A percentile compares a stretch with the other conserved stretches of the same genome.
Evolutionary conservation across 2,797 vertebrate species (phyloP).

Genomic region (Neoniphon sammara): DNA sequence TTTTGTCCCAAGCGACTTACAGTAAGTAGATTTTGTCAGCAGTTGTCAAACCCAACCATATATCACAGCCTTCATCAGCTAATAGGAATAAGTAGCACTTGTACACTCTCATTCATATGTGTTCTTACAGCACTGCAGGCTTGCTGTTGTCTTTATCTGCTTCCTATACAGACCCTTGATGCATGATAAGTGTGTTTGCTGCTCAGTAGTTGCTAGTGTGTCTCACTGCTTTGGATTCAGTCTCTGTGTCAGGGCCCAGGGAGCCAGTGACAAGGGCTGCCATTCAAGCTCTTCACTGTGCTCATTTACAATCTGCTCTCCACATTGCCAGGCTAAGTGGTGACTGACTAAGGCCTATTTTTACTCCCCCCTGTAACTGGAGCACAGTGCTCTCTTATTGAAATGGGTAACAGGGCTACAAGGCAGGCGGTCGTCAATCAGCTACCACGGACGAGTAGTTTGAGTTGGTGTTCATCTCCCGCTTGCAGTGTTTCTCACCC

Average conservation of each 20-base stretch:
- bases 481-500: not conserved
- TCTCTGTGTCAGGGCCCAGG: constrained; percentile 47
- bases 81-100: no score
- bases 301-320: constrained; percentile 79
- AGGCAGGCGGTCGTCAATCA: constrained; percentile 69
- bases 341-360: constrained; percentile 81
- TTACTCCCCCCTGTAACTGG: constrained; percentile 74
- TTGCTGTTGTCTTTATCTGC: constrained; percentile 52
- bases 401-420: constrained; percentile 59
- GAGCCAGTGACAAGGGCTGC: constrained; percentile 71
- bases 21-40: no score
- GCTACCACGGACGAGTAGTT: constrained; percentile 3
- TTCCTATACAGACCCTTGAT: constrained; percentile 39
- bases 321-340: constrained; percentile 78
- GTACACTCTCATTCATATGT: not conserved
- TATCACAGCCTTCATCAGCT: no score
- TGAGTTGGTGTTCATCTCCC: constrained; percentile 28
- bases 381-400: constrained; percentile 67
- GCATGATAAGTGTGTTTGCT: constrained; percentile 58
- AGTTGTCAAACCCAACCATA: no score
- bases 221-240: constrained; percentile 68
- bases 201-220: constrained; percentile 42
- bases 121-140: constrained; percentile 18
- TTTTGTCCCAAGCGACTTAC: no score
- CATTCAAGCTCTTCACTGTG: constrained; percentile 78